Conservation (phyloP, 2,797 vertebrate genomes). For the Cossypha polioptera region DNA sequence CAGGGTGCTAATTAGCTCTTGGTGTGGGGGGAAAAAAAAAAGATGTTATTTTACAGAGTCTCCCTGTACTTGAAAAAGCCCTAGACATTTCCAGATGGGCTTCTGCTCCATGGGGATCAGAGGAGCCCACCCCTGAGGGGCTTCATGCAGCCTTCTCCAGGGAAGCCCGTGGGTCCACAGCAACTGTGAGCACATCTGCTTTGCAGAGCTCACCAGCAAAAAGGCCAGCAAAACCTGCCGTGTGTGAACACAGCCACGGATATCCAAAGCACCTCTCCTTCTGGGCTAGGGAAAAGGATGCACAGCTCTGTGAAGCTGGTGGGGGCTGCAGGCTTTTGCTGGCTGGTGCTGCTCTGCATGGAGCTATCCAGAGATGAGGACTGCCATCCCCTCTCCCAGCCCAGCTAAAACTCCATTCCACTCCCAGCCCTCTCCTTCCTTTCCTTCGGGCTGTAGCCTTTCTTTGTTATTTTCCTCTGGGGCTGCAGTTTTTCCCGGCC, state of each 20-base stretch:
- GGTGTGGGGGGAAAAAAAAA: not conserved
- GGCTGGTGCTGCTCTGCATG: accelerated
- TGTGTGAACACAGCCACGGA: accelerated
- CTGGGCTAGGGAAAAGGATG: not conserved
- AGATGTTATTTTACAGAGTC: not conserved
- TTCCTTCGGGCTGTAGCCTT: constrained; percentile 28
- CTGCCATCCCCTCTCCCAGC: accelerated
- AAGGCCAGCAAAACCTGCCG: not conserved
- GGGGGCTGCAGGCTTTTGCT: not conserved
- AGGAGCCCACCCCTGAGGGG: not conserved
- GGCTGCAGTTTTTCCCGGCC: constrained; percentile 55
- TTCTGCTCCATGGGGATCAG: accelerated
- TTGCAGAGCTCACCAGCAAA: accelerated
- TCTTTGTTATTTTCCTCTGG: constrained; percentile 69
- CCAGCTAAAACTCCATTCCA: constrained; percentile 34
- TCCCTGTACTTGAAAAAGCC: constrained; percentile 8
- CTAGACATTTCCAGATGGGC: constrained; percentile 6
- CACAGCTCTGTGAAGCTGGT: accelerated
- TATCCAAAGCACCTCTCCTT: not conserved
- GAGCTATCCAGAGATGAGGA: not conserved
- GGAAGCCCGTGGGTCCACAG: accelerated
- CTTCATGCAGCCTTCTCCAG: not conserved
- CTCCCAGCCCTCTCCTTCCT: constrained; percentile 49
- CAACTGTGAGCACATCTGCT: not conserved
- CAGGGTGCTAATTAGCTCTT: constrained; percentile 2